Conservation (phyloP, 1,140 invertebrate species). For the Oreohelix idahoensis region DNA sequence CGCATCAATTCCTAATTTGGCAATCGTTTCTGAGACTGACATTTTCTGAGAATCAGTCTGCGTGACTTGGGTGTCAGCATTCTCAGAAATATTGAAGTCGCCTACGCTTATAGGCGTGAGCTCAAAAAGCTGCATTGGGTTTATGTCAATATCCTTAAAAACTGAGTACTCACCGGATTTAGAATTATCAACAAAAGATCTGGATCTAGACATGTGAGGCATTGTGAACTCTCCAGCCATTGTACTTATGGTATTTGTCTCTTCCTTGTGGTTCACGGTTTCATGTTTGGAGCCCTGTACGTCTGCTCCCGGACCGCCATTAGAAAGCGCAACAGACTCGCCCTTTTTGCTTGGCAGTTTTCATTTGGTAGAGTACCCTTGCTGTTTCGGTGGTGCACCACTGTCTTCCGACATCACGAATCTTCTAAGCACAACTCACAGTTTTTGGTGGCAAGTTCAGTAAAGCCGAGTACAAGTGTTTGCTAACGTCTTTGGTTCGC, state of each 20-base stretch:
- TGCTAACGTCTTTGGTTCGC: not conserved
- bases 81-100: not conserved
- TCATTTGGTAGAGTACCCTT: not conserved
- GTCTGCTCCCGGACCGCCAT: not conserved
- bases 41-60: not conserved
- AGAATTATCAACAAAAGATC: not conserved
- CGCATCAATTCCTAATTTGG: not conserved
- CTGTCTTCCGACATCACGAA: conserved; percentile 1
- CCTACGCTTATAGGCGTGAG: not conserved
- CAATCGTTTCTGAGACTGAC: not conserved
- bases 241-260: no score
- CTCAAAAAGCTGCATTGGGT: not conserved
- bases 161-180: not conserved
- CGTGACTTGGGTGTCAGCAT: not conserved
- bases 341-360: not conserved
- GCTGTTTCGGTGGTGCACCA: not conserved
- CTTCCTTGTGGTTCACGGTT: not conserved
- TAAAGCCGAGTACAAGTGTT: not conserved
- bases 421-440: not conserved
- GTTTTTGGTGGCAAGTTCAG: not conserved
- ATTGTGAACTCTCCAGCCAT: not conserved
- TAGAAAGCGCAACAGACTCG: not conserved
- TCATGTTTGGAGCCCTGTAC: not conserved
- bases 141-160: not conserved
- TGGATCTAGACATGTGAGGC: not conserved